A percentile compares a stretch with the other conserved stretches of the same genome.
These are phyloP conservation scores for Caerostris darwini DNA, from an alignment of 1,140 invertebrate species.

Conservation along the genomic window DNA sequence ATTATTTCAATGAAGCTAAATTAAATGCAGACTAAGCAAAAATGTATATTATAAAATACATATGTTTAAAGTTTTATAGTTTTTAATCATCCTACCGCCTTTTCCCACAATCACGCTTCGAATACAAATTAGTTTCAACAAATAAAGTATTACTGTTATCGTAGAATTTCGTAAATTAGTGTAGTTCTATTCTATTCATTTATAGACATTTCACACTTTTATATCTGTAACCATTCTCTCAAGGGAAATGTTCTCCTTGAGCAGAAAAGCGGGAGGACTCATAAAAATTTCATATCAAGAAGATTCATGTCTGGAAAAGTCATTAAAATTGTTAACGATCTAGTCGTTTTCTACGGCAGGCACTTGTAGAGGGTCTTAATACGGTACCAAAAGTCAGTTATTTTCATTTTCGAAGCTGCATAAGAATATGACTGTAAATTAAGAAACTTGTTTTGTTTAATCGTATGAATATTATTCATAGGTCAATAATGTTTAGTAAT, in stretches of 20 bases:
- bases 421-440: not conserved
- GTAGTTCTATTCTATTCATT: no score
- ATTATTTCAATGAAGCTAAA: no score
- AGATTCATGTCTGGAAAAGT: not conserved
- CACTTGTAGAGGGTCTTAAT: not conserved
- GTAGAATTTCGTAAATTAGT: no score
- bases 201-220: no score
- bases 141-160: no score
- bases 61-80: no score
- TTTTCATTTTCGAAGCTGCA: not conserved
- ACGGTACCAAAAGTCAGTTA: not conserved
- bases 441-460: not conserved
- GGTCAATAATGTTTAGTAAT: not conserved
- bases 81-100: no score
- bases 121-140: no score
- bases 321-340: not conserved
- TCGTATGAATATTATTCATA: not conserved
- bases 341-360: not conserved
- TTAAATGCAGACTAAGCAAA: no score
- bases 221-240: no score
- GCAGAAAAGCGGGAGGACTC: not conserved
- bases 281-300: constrained; percentile 18
- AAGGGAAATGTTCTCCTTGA: not conserved
- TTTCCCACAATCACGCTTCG: no score
- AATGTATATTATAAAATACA: no score